Conservation (phyloP, 2,797 vertebrate species). For the Furcifer pardalis region DNA sequence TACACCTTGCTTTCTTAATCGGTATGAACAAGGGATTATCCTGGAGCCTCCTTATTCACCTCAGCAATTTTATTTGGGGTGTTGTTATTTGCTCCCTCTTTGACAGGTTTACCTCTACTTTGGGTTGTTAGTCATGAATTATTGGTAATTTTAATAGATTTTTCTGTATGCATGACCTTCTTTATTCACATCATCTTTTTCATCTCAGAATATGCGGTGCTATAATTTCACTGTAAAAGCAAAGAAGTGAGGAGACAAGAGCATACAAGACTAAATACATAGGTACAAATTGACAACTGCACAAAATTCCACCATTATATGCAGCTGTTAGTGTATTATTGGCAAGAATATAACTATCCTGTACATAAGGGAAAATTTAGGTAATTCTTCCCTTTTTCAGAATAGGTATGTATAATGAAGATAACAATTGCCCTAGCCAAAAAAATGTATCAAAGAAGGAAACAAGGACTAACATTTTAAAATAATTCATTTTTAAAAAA, state of each 20-base stretch:
- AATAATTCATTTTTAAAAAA: not conserved
- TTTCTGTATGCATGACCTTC: not conserved
- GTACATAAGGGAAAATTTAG: not conserved
- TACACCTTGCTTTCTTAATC: conserved; percentile 13
- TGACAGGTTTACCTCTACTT: conserved; percentile 20
- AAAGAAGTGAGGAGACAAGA: not conserved
- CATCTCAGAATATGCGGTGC: not conserved
- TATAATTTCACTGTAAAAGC: conserved; percentile 26
- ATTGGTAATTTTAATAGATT: conserved; percentile 32
- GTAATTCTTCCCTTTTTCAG: not conserved
- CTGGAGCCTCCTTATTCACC: conserved; percentile 20
- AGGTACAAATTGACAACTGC: not conserved
- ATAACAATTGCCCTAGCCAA: not conserved
- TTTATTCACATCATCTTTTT: conserved; percentile 10
- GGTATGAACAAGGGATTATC: not conserved
- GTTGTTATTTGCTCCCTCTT: conserved; percentile 21
- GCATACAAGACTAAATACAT: conserved; percentile 2
- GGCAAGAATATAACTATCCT: not conserved
- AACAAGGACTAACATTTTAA: not conserved
- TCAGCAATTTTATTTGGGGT: conserved; percentile 19
- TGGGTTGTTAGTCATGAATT: conserved; percentile 19
- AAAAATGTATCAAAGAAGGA: not conserved
- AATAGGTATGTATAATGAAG: not conserved
- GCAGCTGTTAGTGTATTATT: conserved; percentile 1
- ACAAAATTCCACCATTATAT: not conserved